Conservation (phyloP, 2,888 invertebrate species). For the Harmothoe impar region DNA sequence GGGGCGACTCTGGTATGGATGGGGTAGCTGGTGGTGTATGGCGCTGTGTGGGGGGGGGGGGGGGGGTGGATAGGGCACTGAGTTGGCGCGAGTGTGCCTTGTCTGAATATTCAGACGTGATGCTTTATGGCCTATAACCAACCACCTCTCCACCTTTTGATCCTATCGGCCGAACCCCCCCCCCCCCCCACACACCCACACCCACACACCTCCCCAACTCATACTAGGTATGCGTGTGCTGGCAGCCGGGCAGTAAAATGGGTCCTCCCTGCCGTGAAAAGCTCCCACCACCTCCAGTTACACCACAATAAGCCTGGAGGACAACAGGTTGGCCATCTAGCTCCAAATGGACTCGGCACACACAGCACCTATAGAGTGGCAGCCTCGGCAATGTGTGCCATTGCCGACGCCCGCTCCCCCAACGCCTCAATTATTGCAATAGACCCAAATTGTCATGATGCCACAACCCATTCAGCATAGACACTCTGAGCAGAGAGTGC, state of each 20-base stretch:
- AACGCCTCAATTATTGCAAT: constrained; percentile 31
- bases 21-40: no score
- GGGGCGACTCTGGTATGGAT: no score
- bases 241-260: background rate
- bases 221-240: background rate
- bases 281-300: background rate
- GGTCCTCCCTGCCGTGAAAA: background rate
- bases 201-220: background rate
- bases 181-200: background rate
- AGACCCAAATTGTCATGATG: constrained; percentile 37
- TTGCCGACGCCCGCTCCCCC: background rate
- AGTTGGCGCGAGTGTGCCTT: background rate
- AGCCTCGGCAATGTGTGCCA: background rate
- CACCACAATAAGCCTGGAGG: background rate
- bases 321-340: constrained; percentile 4
- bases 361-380: no score
- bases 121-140: background rate
- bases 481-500: constrained; percentile 22
- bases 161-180: no score
- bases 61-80: no score
- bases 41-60: no score
- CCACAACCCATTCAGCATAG: background rate
- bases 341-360: background rate
- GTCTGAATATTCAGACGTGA: constrained; percentile 19
- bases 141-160: no score